Percentiles rank a stretch among this genome's conserved stretches.
Evolutionary conservation across 2,888 invertebrate genomes (phyloP).

Genomic region (Clepsis dumicolana): DNA sequence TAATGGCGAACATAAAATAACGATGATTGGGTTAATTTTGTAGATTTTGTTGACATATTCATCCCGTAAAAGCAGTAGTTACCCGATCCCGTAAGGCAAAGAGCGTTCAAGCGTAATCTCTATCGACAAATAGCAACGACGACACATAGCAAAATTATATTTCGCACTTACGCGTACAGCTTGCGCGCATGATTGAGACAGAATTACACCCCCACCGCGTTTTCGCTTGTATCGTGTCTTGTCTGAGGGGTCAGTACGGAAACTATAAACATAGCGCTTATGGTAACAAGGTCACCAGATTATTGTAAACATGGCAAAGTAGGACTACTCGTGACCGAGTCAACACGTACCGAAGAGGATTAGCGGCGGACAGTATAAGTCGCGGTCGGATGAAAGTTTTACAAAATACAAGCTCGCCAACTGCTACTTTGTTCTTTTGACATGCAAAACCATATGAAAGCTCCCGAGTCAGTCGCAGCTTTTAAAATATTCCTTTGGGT

Average conservation of each 20-base stretch:
- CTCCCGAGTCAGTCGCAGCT: conserved; percentile 17
- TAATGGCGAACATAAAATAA: no score
- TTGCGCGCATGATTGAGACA: no score
- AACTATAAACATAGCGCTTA: background rate
- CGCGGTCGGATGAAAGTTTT: conserved; percentile 24
- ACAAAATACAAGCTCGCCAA: conserved; percentile 18
- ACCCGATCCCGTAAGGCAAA: no score
- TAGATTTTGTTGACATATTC: no score
- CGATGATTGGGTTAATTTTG: no score
- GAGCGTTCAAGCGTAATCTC: no score
- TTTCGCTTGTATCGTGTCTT: no score
- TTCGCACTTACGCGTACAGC: no score
- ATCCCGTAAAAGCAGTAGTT: no score
- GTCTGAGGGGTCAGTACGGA: background rate
- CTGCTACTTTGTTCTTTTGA: conserved; percentile 22
- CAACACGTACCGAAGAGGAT: conserved; percentile 20
- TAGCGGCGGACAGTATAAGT: conserved; percentile 24
- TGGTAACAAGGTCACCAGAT: background rate
- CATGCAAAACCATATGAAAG: conserved; percentile 28
- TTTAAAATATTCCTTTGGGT: conserved; percentile 31
- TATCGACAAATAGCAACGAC: no score
- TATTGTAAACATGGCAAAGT: conserved; percentile 1
- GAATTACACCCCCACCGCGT: no score
- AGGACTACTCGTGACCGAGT: background rate
- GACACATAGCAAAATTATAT: no score